Conservation (phyloP, 2,797 vertebrate genomes). For the Dromococcyx pavoninus region DNA sequence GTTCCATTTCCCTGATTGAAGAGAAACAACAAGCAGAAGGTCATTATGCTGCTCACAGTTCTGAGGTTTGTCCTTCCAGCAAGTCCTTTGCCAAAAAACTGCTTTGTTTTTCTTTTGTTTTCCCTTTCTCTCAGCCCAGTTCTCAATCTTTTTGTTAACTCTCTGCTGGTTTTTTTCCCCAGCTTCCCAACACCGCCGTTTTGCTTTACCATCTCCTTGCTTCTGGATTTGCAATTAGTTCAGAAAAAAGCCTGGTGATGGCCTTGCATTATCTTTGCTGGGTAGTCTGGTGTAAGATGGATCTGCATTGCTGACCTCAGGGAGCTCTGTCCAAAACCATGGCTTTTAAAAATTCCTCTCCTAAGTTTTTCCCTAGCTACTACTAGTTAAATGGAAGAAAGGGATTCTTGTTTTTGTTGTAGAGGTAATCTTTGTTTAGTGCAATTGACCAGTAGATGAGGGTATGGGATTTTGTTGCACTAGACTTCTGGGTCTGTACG, state of each 20-base stretch:
- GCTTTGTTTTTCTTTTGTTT: slow-evolving; percentile 30
- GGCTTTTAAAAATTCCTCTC: not conserved
- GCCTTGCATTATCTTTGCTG: not conserved
- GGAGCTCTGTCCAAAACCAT: not conserved
- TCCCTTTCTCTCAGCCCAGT: not conserved
- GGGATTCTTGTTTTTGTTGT: not conserved
- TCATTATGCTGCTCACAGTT: slow-evolving; percentile 10
- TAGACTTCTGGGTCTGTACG: not conserved
- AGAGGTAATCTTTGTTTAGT: not conserved
- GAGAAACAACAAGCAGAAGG: slow-evolving; percentile 28
- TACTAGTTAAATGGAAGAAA: not conserved
- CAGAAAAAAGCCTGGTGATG: not conserved
- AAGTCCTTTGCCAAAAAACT: not conserved
- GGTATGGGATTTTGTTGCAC: not conserved
- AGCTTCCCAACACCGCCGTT: not conserved
- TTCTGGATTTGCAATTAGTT: not conserved
- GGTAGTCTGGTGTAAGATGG: not conserved
- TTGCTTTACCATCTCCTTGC: not conserved
- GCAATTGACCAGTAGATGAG: not conserved
- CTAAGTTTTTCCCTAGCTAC: not conserved
- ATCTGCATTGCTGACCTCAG: not conserved
- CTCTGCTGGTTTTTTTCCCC: not conserved
- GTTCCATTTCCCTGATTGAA: slow-evolving; percentile 2
- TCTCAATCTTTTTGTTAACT: not conserved
- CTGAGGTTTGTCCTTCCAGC: not conserved